These are phyloP conservation scores for Diacarnus erythraeanus DNA, from an alignment of 37 sponge, comb jelly and placozoan genomes.

Conservation along the genomic window DNA sequence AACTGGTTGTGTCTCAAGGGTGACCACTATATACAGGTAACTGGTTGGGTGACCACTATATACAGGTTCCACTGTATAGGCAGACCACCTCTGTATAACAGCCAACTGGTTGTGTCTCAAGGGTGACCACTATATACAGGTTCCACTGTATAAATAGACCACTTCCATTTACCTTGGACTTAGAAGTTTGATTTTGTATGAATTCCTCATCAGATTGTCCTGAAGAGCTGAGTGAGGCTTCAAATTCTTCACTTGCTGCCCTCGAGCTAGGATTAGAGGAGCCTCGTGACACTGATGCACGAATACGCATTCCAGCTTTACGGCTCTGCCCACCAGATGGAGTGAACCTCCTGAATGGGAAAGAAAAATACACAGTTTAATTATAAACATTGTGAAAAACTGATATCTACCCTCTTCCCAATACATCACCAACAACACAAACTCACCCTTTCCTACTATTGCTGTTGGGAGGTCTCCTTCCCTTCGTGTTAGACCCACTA, in stretches of 20 bases:
- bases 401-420: too few species aligned
- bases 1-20: too few species aligned
- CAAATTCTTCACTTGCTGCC: conserved; percentile 29
- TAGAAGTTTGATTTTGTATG: neutral
- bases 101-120: too few species aligned
- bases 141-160: too few species aligned
- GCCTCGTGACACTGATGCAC: neutral
- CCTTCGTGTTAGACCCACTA: neutral
- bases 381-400: too few species aligned
- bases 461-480: neutral
- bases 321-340: conserved; percentile 20
- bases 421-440: too few species aligned
- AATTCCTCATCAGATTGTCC: neutral
- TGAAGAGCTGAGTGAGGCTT: conserved; percentile 17
- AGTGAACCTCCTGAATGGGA: conserved; percentile 9
- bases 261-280: conserved; percentile 25
- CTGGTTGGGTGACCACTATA: too few species aligned
- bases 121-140: too few species aligned
- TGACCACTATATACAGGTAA: neutral
- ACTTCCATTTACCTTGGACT: neutral
- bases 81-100: too few species aligned
- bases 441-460: too few species aligned
- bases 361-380: too few species aligned
- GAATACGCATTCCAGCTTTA: neutral
- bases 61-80: too few species aligned